Evolutionary conservation across 2,888 invertebrate species (phyloP), one percentile per base, ranked within the genome.

Genomic region (Taphrorychus bicolor): DNA sequence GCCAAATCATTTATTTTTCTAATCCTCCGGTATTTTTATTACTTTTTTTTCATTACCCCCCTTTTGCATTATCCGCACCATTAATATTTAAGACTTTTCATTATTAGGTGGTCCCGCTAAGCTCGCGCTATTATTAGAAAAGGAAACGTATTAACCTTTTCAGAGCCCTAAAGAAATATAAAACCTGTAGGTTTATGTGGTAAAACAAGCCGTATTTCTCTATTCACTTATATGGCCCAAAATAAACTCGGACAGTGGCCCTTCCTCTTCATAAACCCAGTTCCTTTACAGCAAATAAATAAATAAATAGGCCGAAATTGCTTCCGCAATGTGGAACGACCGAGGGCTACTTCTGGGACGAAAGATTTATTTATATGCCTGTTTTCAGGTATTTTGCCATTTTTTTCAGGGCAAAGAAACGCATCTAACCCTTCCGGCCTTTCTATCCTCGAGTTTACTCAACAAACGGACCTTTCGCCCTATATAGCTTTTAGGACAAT

Each of bases 291-390:
- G 64, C 58, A 64, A 64, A 64, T 64, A 64, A 64, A 64, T 64
- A 64, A 64, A 59, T 59, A 64, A 59, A 59, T 59, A 64, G 64
- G 52, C 19, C 45, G n/a, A 64, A 64, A 64, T 64, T 64, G 64
- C 57, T 59, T 64, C 53, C 53, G 58, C 24, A 41, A 64, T 19
- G 45, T 57, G 19, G 53, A 45, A 64, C 56, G 57, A 57, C 57
- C 63, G 51, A 53, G 64, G 64, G 52, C 41, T 58, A 64, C 59
- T 59, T 59, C 58, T 7, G 17, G 23, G 52, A 24, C 51, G 17
- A 24, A 42, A 24, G 58, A 64, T 64, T 64, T 59, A 64, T 64
- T 51, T 64, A 53, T 64, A 64, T 64, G 51, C 22, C 51, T 24
- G 64, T 63, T 57, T 57, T 21, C 41, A 11, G 24, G 53, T 58